Base-by-base conservation (phyloP, 2,888 invertebrate genomes). In the Sminthurides aquaticus region DNA sequence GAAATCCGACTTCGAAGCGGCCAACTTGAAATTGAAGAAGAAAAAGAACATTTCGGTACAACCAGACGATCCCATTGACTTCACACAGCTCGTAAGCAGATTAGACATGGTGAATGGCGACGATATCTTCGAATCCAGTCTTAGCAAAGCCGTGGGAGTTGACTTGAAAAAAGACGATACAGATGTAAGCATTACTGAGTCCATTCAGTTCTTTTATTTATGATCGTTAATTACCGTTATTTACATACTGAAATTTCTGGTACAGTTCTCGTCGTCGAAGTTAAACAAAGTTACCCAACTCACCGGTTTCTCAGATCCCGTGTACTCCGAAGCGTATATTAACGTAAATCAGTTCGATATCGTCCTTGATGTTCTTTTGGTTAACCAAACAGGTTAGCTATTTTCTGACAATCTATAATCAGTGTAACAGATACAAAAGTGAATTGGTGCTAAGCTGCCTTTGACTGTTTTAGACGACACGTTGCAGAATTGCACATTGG, bases 251-350 rank as follows among this genome's bases (percentile, higher is more conserved):
- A n/a, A n/a, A n/a, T n/a, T n/a, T n/a, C n/a, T n/a, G n/a, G 3
- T 61, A 2, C 49, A 73, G 71, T 74, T 82, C 43, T 79, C 81
- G 26, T 78, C 81, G 11, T 81, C 83, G 27, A 84, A 84, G 75
- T 77, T 85, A 15, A 84, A 82, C 76, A 84, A 84, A 78, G 93
- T 95, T 70, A 94, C 95, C 48, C 99, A 99, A 79, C 83, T 99
- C 76, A 98, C 99, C 2, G 99, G 98, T 18, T 98, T 98, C 82
- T 96, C 96, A 0, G 99, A 99, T 83, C 98, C 99, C 0, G 97
- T 99, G 67, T 99, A 99, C 80, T 94, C 99, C 0, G 99, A 99
- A 82, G 98, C 99, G n/a, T 93, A 98, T 77, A 98, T 99, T 1
- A 90, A 98, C 79, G 98, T 99, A 74, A 96, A 96, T 80, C 96